Percentiles rank a stretch among this genome's conserved stretches.
These are phyloP conservation scores for Sinohyriopsis cumingii DNA, from an alignment of 2,888 invertebrate species.

Conservation along the genomic window DNA sequence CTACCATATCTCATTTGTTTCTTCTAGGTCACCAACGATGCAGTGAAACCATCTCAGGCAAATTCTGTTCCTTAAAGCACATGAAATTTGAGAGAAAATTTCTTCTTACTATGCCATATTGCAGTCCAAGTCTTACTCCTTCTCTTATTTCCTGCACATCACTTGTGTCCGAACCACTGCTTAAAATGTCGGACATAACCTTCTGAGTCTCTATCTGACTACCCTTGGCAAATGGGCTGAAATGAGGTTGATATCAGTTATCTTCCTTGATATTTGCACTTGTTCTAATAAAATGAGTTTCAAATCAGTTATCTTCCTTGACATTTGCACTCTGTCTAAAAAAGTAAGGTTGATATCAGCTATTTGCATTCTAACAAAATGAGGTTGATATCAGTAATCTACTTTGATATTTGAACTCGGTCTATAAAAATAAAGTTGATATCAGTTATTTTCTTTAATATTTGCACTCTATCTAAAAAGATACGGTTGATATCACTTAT, in stretches of 20 bases:
- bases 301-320: background rate
- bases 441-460: background rate
- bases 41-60: too few relatives aligned
- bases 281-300: background rate
- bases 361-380: background rate
- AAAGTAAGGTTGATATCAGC: background rate
- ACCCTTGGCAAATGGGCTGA: conserved; percentile 59
- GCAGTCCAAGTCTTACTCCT: conserved; percentile 49
- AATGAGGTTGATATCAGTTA: conserved; percentile 7
- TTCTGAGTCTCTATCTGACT: conserved; percentile 53
- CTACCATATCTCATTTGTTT: too few relatives aligned
- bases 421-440: background rate
- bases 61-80: too few relatives aligned
- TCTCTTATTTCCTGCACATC: conserved; percentile 48
- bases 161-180: conserved; percentile 34
- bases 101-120: conserved; percentile 25
- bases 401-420: too few relatives aligned
- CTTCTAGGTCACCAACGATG: too few relatives aligned
- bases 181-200: conserved; percentile 44
- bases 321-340: too few relatives aligned
- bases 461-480: background rate
- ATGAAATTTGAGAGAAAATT: background rate
- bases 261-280: background rate
- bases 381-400: background rate
- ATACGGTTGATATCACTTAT: conserved; percentile 2